Evolutionary conservation across 2,797 vertebrate species (phyloP), one percentile per base, ranked within the genome.

Genomic region (Numenius phaeopus): DNA sequence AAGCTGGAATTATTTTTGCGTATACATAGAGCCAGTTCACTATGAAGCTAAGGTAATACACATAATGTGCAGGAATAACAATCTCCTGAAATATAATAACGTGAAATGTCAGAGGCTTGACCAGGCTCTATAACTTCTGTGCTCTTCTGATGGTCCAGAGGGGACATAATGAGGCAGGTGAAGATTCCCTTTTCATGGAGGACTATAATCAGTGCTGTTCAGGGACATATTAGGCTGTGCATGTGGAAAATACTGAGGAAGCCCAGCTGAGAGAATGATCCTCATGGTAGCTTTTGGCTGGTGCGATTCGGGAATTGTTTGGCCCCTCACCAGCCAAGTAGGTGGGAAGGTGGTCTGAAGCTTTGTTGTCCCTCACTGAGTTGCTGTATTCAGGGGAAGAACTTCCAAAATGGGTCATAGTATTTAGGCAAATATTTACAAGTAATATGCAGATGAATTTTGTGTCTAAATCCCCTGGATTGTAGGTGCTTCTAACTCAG

Each of bases 51-150:
- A 82, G 87, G 72, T 81, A 52, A 47, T 64, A 3, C 39, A 39
- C 54, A 90, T 90, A 73, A 92, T 73, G 52, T 37, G 21, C 55
- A 93, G 88, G 49, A 92, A 26, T 85, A 91, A 73, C 49, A 83
- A n/a, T 80, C 47, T 90, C 54, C 47, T 91, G 88, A 65, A 81
- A 20, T 16, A 20, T 11, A 54, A 40, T 59, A 37, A 87, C 47
- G 18, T 54, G 75, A 49, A 79, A 64, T 73, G 64, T 19, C 9
- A 18, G 67, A 44, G 64, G 49, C 86, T 88, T 93, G 64, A 65
- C 78, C 64, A 57, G 75, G 23, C 54, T 85, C 11, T 37, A 2
- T 21, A 65, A 87, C 81, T 93, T 92, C 67, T 65, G 27, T 76
- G 71, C 47, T 67, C 39, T 67, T 87, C n/a, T 17, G 14, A 27